These are phyloP conservation scores for Leuciscus waleckii DNA, from an alignment of 2,797 vertebrate species.

Conservation along the genomic window DNA sequence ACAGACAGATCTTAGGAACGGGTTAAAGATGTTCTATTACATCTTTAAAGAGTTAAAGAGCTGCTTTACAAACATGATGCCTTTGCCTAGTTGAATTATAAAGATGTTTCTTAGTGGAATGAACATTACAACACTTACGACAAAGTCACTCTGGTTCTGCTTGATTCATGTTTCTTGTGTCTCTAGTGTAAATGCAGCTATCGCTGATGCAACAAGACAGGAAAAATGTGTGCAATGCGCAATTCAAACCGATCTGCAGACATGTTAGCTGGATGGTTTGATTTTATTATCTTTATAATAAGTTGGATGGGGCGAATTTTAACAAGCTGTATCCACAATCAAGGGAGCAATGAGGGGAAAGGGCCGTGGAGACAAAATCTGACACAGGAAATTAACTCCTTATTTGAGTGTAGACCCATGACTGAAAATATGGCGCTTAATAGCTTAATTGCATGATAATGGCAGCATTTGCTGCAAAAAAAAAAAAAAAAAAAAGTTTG, in stretches of 20 bases:
- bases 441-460: slow-evolving; percentile 29
- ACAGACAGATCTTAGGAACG: background rate
- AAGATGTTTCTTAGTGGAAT: slow-evolving; percentile 6
- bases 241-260: slow-evolving; percentile 38
- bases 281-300: slow-evolving; percentile 35
- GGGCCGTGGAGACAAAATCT: slow-evolving; percentile 7
- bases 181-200: slow-evolving; percentile 12
- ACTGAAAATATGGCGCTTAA: slow-evolving; percentile 10
- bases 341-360: slow-evolving; percentile 24
- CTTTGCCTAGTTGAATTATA: slow-evolving; percentile 1
- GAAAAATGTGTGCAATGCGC: background rate
- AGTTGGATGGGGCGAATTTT: slow-evolving; percentile 7
- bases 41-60: slow-evolving; percentile 22
- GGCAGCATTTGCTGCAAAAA: background rate
- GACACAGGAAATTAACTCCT: slow-evolving; percentile 32
- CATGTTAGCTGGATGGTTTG: slow-evolving; percentile 11
- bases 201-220: slow-evolving; percentile 1
- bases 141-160: background rate
- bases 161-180: slow-evolving; percentile 3
- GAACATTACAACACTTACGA: slow-evolving; percentile 12
- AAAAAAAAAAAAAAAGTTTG: background rate
- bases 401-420: background rate
- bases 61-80: background rate
- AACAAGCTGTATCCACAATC: slow-evolving; percentile 20
- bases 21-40: background rate